These are phyloP conservation scores for Hycleus cichorii DNA, from an alignment of 1,140 invertebrate species.

Conservation along the genomic window DNA sequence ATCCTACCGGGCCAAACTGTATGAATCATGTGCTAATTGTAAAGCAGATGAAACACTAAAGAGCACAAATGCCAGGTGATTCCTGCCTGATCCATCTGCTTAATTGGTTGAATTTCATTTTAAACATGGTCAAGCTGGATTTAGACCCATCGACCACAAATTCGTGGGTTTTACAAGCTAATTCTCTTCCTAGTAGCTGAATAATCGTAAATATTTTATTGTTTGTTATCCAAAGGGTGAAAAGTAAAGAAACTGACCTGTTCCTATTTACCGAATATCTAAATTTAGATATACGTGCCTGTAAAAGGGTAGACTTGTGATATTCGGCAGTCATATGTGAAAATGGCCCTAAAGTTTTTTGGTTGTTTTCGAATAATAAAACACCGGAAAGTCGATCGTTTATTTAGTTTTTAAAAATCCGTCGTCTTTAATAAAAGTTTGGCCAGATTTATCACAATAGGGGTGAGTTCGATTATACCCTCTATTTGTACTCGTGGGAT, in stretches of 20 bases:
- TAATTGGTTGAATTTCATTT: constrained; percentile 3
- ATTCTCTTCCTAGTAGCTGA: too few relatives aligned
- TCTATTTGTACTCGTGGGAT: constrained; percentile 19
- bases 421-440: too few relatives aligned
- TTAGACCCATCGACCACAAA: background rate
- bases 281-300: too few relatives aligned
- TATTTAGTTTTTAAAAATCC: too few relatives aligned
- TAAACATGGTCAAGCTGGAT: too few relatives aligned
- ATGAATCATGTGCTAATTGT: constrained; percentile 19
- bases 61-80: constrained; percentile 10
- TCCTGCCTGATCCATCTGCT: constrained; percentile 18
- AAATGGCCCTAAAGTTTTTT: background rate
- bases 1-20: background rate
- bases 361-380: background rate
- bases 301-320: background rate
- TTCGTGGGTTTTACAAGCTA: background rate
- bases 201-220: too few relatives aligned
- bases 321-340: constrained; percentile 3
- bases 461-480: constrained; percentile 30
- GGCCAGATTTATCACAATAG: constrained; percentile 28
- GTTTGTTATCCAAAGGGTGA: too few relatives aligned
- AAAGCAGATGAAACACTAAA: constrained; percentile 16
- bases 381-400: constrained; percentile 5
- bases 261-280: too few relatives aligned
- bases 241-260: too few relatives aligned